These are phyloP conservation scores for Macrostomum lignano DNA, from an alignment of 1,140 invertebrate genomes.

Conservation along the genomic window DNA sequence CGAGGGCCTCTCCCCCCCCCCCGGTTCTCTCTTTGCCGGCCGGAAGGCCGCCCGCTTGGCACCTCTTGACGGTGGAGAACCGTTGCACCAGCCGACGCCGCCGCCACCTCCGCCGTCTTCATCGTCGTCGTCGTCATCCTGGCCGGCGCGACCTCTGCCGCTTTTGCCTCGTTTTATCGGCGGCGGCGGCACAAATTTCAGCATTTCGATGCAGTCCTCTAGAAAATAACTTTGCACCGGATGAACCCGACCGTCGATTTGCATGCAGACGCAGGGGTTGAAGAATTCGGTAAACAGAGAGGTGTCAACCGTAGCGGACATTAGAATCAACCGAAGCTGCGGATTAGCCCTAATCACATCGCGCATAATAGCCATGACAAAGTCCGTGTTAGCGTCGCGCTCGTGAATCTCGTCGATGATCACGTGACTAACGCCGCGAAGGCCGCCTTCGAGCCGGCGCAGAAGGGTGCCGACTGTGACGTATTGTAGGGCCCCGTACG, in stretches of 20 bases:
- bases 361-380: conserved; percentile 27
- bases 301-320: conserved; percentile 31
- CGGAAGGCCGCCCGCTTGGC: no score
- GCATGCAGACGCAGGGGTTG: conserved; percentile 19
- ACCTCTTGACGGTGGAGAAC: no score
- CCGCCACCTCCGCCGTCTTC: no score
- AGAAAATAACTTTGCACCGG: conserved; percentile 47
- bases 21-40: no score
- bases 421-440: conserved; percentile 36
- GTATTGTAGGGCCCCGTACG: conserved; percentile 45
- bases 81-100: no score
- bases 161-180: conserved; percentile 28
- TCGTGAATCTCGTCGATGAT: conserved; percentile 51
- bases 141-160: conserved; percentile 36
- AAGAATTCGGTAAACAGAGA: conserved; percentile 29
- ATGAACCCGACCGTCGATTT: conserved; percentile 25
- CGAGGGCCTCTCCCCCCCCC: no score
- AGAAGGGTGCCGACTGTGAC: conserved; percentile 43
- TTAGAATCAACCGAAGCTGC: conserved; percentile 26
- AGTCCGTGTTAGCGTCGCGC: conserved; percentile 32
- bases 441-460: conserved; percentile 27
- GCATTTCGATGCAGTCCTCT: conserved; percentile 55
- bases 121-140: conserved; percentile 32
- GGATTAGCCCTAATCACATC: conserved; percentile 29
- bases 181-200: conserved; percentile 41